phyloP scores from a whole-genome alignment of 2,113 vertebrate species.

The Polypterus bichir region DNA sequence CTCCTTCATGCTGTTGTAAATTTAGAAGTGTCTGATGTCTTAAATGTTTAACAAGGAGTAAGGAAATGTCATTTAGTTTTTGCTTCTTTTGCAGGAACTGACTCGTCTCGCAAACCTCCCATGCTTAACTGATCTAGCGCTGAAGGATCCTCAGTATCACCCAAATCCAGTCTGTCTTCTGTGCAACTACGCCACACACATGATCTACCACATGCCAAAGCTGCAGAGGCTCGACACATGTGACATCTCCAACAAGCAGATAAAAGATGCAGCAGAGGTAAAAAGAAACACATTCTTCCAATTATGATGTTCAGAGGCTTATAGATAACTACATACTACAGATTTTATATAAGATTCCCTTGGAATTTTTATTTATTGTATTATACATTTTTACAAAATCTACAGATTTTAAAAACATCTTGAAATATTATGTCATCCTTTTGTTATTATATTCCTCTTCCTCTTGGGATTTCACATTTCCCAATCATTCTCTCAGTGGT shows the following conservation, averaged over 20 bases:
- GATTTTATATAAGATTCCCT: too few relatives aligned
- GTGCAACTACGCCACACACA: slow-evolving; percentile 69
- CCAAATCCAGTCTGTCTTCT: slow-evolving; percentile 71
- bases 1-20: not conserved
- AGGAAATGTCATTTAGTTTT: not conserved
- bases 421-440: too few relatives aligned
- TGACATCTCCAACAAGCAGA: slow-evolving; percentile 55
- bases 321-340: too few relatives aligned
- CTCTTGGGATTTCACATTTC: too few relatives aligned
- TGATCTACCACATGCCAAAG: slow-evolving; percentile 69
- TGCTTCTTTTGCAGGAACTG: slow-evolving; percentile 54
- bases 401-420: too few relatives aligned
- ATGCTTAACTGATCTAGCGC: slow-evolving; percentile 52
- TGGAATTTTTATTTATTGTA: too few relatives aligned
- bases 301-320: too few relatives aligned
- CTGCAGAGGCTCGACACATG: slow-evolving; percentile 66
- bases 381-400: too few relatives aligned
- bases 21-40: too few relatives aligned
- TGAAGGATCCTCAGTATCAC: slow-evolving; percentile 63
- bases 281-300: slow-evolving; percentile 1
- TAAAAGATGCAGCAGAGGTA: slow-evolving; percentile 73
- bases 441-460: too few relatives aligned
- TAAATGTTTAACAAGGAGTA: too few relatives aligned
- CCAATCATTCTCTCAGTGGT: too few relatives aligned
- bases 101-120: slow-evolving; percentile 50